Evolutionary conservation across 2,113 vertebrate genomes (phyloP), one percentile per base, ranked within the genome.

Genomic region (Vireo altiloquus): DNA sequence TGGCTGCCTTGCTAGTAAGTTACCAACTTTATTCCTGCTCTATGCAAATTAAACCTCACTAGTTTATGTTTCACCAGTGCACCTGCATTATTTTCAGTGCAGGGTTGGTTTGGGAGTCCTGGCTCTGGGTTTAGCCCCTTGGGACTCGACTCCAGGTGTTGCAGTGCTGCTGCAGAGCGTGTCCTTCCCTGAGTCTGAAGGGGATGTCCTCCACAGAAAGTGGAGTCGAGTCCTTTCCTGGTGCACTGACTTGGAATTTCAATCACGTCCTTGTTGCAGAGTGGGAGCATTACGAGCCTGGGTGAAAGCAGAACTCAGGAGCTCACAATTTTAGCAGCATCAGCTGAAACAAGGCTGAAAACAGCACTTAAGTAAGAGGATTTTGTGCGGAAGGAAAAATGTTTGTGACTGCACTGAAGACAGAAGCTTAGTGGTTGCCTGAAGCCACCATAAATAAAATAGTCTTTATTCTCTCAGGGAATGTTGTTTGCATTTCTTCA

Each of bases 381-480:
- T 94, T 96, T 91, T 95, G 56, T 78, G 60, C 1, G 0, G 64
- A 70, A 81, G 79, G 72, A 71, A 60, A 23, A 78, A 60, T 47
- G 64, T 89, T 87, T 84, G 92, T 80, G 92, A 1, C 49, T 75
- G 88, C 72, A n/a, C 8, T 39, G 72, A 60, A 81, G 79, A 44
- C 68, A 35, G 23, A 7, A 76, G 53, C 78, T 87, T 47, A 87
- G 87, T 54, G 57, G 65, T 89, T 84, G 87, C 89, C 85, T 84
- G 30, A 49, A 79, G 95, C 95, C 40, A 85, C 80, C 82, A 33
- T 65, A 71, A 94, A 92, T 90, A 77, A 94, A 89, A 85, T 33
- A 54, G 28, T 56, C 64, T 23, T 75, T 69, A 24, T 95, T 90
- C 82, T 90, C 75, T 37, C 25, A 14, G 85, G 81, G 85, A 90